phyloP scores from a whole-genome alignment of 1,140 invertebrate species.

The Holotrichia oblita region DNA sequence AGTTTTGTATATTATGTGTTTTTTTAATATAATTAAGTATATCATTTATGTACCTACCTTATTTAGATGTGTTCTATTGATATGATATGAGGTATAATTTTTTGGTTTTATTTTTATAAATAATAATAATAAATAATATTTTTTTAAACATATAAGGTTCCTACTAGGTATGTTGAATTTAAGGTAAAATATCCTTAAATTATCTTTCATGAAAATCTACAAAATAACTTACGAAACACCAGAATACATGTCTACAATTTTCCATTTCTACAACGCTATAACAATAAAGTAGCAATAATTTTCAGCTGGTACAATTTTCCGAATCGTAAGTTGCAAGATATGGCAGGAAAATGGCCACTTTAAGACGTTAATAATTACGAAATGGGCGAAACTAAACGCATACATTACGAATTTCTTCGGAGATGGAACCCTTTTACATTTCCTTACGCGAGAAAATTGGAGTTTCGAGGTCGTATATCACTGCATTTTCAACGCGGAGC shows the following conservation, averaged over 20 bases:
- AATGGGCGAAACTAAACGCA: neutral
- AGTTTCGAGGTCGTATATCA: neutral
- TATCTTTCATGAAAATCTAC: too few species aligned
- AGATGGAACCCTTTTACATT: neutral
- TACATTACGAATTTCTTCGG: neutral
- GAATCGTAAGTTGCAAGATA: neutral
- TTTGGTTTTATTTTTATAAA: too few species aligned
- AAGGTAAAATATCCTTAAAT: too few species aligned
- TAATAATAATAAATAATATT: too few species aligned
- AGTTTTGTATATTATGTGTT: too few species aligned
- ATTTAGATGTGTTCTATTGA: too few species aligned
- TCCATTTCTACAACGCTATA: neutral
- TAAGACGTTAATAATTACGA: neutral
- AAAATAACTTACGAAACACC: too few species aligned
- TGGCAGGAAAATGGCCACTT: neutral
- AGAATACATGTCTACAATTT: neutral
- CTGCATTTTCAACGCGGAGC: neutral
- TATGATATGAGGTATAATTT: too few species aligned
- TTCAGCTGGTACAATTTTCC: neutral
- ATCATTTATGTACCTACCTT: too few species aligned
- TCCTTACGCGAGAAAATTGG: neutral
- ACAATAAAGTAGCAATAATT: slow-evolving; percentile 2
- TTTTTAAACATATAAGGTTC: too few species aligned
- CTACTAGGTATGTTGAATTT: too few species aligned
- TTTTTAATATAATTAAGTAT: too few species aligned